Base-by-base conservation (phyloP, 1,140 invertebrate species). In the Sarcophaga peregrina region DNA sequence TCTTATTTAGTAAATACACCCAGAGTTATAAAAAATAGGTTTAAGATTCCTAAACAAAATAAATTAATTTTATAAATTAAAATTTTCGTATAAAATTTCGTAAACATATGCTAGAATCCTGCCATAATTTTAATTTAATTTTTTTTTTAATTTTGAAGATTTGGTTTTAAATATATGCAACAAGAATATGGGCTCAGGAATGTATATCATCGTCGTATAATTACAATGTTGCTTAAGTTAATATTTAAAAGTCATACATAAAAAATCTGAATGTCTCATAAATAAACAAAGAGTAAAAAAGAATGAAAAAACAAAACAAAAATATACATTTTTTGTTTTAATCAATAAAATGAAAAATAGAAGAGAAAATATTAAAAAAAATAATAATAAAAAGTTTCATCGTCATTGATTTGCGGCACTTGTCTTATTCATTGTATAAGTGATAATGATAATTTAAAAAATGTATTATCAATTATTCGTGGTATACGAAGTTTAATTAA, bases 261-360 rank as follows among this genome's bases (percentile, higher is more conserved):
- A 58, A 58, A 58, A 58, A n/a, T 13, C n/a, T 58, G 15, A 58
- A 58, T 58, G 54, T n/a, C n/a, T 58, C 54, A 58, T 58, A 58
- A 58, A 58, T n/a, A 13, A 58, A 58, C 25, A 37, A 58, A 58
- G 0, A 58, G 13, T n/a, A 58, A 58, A 10, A 58, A 58, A 58
- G 54, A 58, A 58, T 15, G 9, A 13, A 58, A 58, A 58, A 58
- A 58, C 13, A 0, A 13, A 58, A 58, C 13, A 6, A 15, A 58
- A 58, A n/a, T 58, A 15, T 58, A 6, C 1, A 6, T 58, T 58
- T n/a, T 37, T 37, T 37, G 25, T 37, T 37, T 37, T 37, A 58
- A 58, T n/a, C 10, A 58, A 58, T 4, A 37, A 58, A 58, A 4
- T n/a, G 13, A 6, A 58, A 58, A 10, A 58, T 15, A 58, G 54